Evolutionary conservation across 2,888 invertebrate species (phyloP), one percentile per base, ranked within the genome.

Genomic region (Hofmannophila pseudospretella): DNA sequence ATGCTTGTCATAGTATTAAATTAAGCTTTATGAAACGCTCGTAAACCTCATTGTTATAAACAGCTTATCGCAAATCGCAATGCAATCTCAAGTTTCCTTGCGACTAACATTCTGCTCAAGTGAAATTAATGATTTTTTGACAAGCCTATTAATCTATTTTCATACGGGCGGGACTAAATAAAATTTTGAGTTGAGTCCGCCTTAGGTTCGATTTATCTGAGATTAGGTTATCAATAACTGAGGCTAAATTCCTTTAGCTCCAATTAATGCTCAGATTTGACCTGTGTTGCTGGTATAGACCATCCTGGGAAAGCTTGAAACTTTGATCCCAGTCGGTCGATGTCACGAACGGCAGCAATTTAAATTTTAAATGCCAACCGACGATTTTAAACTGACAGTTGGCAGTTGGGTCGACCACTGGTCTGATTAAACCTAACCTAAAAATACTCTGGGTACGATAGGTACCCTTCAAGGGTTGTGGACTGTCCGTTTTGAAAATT

Each of bases 91-190:
- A 54, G 49, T 63, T 60, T 56, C 60, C 51, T 57, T 58, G 46
- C 62, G 50, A 50, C 56, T 54, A 20, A 64, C 66, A 72, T 76
- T 72, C 76, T 72, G 71, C 58, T 58, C 61, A 67, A 82, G 60
- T 76, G 62, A 69, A 72, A 74, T 76, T 75, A 81, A 84, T 80
- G 75, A 64, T 57, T 55, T 49, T 57, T 51, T 54, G 46, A 56
- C 53, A 52, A 43, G 48, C 34, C 34, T 38, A 44, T 49, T 49
- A 22, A 55, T 52, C 59, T 51, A 51, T 63, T 42, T 40, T 38
- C 43, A 36, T 41, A 41, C 27, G 30, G 36, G 31, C 22, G n/a
- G 2, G n/a, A 23, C 8, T 23, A n/a, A n/a, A n/a, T n/a, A n/a
- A n/a, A n/a, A n/a, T n/a, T n/a, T n/a, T n/a, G n/a, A n/a, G n/a